A percentile compares a stretch with the other conserved stretches of the same genome.
These are phyloP conservation scores for Anagyrus pseudococci DNA, from an alignment of 2,888 invertebrate genomes.

Conservation along the genomic window DNA sequence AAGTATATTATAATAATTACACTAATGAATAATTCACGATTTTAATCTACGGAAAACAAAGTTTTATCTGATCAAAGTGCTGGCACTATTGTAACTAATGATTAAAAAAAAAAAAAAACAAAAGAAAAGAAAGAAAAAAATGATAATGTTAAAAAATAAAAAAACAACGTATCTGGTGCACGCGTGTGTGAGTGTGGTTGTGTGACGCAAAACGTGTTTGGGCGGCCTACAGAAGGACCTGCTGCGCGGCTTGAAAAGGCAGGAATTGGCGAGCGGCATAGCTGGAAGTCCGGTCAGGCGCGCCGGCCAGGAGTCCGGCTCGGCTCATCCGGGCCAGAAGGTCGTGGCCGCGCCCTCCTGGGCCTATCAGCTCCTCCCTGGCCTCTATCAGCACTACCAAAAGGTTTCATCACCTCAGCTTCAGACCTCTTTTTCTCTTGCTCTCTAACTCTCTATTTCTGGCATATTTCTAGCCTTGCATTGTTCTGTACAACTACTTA, in stretches of 20 bases:
- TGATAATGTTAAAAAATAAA: background rate
- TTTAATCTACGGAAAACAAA: no score
- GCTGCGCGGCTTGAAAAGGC: constrained; percentile 55
- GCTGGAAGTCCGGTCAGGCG: background rate
- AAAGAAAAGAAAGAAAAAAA: background rate
- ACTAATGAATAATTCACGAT: no score
- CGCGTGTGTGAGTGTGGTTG: background rate
- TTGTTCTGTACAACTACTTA: no score
- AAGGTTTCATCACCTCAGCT: constrained; percentile 68
- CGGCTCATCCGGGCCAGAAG: constrained; percentile 46
- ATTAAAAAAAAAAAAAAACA: background rate
- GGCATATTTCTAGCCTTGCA: background rate
- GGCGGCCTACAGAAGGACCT: constrained; percentile 56
- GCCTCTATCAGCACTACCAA: constrained; percentile 83
- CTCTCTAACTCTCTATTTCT: background rate
- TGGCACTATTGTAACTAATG: background rate
- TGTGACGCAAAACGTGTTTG: no score
- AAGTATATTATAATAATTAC: no score
- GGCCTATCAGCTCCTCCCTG: constrained; percentile 86
- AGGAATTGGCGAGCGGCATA: constrained; percentile 31
- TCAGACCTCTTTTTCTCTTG: background rate
- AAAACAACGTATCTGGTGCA: background rate
- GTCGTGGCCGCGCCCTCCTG: constrained; percentile 68
- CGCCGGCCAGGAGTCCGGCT: constrained; percentile 41
- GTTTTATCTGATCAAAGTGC: no score